Base-by-base conservation (phyloP, 1,140 invertebrate species). In the Zaprionus ornatus region DNA sequence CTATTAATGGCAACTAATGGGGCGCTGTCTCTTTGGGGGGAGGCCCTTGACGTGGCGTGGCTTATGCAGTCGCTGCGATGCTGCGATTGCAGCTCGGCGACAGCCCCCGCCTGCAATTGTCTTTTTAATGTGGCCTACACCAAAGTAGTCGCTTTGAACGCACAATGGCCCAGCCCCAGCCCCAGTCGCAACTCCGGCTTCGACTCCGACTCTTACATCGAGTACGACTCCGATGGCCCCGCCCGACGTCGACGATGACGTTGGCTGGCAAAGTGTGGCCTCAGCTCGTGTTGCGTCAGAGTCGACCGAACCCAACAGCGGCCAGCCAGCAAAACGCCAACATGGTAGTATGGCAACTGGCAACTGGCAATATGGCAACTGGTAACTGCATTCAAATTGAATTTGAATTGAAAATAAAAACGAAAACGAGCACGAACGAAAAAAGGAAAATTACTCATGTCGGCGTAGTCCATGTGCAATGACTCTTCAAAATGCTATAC, bases 401-500 rank as follows among this genome's bases (percentile, higher is more conserved):
- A 87, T 81, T 77, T 65, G 67, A 85, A 84, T 78, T 88, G 71
- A 73, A 79, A 79, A 65, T 74, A 17, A 69, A 67, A 76, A 61
- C 50, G 66, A 74, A 69, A 66, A 67, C 35, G 19, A 50, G 21
- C 3, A 50, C 45, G 17, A 17, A n/a, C 40, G 2, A 37, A 15
- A 37, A 15, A 15, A 45, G 15, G 60, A 74, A 68, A 73, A 64
- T 61, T 79, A 70, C 66, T 45, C 60, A 70, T 77, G 88, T 88
- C 80, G 84, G 77, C 77, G 27, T 77, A 71, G 83, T 82, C 67
- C 62, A 54, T 85, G 74, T 66, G 79, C 83, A 81, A 87, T 83
- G 84, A 87, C 85, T 90, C 85, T 84, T 90, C 56, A 75, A 88
- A 87, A 90, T 77, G 61, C 52, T 74, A 67, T 37, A 12, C 35